Evolutionary conservation across 2,888 invertebrate genomes (phyloP), one percentile per base, ranked within the genome.

Genomic region (Synanthedon vespiformis): DNA sequence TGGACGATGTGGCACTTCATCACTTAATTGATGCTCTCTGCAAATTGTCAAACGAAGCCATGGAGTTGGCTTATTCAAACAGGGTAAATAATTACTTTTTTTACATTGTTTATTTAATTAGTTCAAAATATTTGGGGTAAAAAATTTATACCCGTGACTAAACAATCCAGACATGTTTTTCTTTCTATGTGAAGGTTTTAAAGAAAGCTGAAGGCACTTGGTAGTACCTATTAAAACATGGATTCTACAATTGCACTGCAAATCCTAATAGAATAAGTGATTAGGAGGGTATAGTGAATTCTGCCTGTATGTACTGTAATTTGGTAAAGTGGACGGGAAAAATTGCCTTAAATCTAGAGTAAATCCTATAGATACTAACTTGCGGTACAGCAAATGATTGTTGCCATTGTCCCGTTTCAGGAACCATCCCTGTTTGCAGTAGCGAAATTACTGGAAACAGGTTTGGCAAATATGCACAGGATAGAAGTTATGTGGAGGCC

Each of bases 381-480:
- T 34, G 34, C 10, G 10, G 34, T 8, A 34, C 34, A 22, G 22
- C 22, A 40, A 12, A 12, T 34, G 11, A 40, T 8, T 54, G 49
- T 51, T n/a, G 51, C 44, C 40, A 34, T 34, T 51, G 44, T 49
- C 50, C 50, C 14, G 52, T 77, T 72, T 5, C 67, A 95, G 93
- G 98, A 99, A 72, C 98, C 98, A 0, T 98, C 98, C 0, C 79
- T 98, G 53, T 99, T 99, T 82, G 98, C 98, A 3, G 97, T 99
- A 3, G 98, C 98, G 3, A 99, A 99, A 78, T 87, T 99, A n/a
- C 88, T 99, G n/a, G 99, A 99, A 86, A 98, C 97, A 0, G 98
- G 97, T 0, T 78, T 98, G 55, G 97, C 97, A 0, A 99, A 99
- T 80, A 91, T 99, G 89, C 92, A 94, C 50, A 89, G 99, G 53